Evolutionary conservation across 1,140 invertebrate species (phyloP), one percentile per base, ranked within the genome.

Genomic region (Babylonia areolata): DNA sequence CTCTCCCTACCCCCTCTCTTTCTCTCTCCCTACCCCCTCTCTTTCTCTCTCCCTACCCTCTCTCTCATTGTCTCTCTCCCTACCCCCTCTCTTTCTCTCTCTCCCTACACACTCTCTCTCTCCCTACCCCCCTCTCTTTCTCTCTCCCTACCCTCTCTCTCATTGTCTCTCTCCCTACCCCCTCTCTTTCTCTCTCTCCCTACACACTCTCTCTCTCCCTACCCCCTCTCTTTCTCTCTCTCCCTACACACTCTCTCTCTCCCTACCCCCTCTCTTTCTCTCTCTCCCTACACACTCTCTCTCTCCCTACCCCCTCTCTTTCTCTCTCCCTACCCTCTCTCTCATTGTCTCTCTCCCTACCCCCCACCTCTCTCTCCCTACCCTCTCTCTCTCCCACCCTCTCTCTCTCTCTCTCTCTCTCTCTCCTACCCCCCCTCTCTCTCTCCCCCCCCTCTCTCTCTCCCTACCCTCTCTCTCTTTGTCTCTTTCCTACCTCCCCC

Each of bases 311-410:
- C n/a, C n/a, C n/a, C n/a, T 23, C 40, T 80, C 78, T 58, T 15
- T 35, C 35, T 86, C 78, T 81, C 40, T 94, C 96, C 81, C 94
- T 95, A n/a, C 33, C 95, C 95, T 84, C 95, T 95, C 86, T 95
- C 95, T 84, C 95, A 95, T 86, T 94, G 94, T 51, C 92, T 94
- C 87, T 33, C 39, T 86, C 46, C 46, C 28, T 23, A 23, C 23
- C 78, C 28, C 46, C 28, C 31, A 46, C 54, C 35, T 40, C 11
- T 11, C 37, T 40, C 46, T 28, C 33, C 46, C 46, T n/a, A n/a
- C n/a, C n/a, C n/a, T n/a, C n/a, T n/a, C n/a, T n/a, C n/a, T n/a
- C n/a, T n/a, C n/a, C n/a, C n/a, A n/a, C n/a, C n/a, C 75, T 51
- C 75, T 37, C 33, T 35, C 33, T 78, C 33, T 40, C 28, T 78